Base-by-base conservation (phyloP, 2,113 vertebrate genomes). In the Myotis yumanensis region DNA sequence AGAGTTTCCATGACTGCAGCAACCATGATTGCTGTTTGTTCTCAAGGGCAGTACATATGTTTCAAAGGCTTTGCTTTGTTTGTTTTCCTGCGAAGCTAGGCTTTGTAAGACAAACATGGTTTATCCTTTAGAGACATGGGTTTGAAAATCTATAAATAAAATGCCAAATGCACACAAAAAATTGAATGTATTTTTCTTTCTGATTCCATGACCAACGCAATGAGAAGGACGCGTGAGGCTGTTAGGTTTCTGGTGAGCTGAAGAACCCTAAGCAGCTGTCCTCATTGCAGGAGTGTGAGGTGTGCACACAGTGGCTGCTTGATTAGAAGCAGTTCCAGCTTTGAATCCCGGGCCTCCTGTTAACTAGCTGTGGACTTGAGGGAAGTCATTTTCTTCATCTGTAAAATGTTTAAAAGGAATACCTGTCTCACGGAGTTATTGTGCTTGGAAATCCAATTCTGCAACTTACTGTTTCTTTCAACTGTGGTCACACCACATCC, bases 41-140 rank as follows among this genome's bases (percentile, higher is more conserved):
- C 82, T 73, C 51, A 51, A 71, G 85, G 72, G 17, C 79, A 22
- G 10, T 32, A 37, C 96, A 95, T 93, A 77, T 93, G 94, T 69
- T 86, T 64, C 77, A 46, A 93, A 93, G 91, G 84, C 35, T 90
- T 79, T 46, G 59, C 83, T 68, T 37, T 89, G 73, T 84, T 95
- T 91, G 68, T 89, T 93, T 76, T 37, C 59, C 87, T 64, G 18
- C 5, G 30, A 32, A 73, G 76, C 40, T 8, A 35, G 40, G 86
- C 79, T 94, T 87, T 62, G 80, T 54, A 64, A 77, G 91, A 48
- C 89, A 90, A 97, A 88, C 79, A 32, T 4, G 54, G 17, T 68
- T 73, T 68, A 59, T 51, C n/a, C 57, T 46, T 83, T 43, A 79
- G 52, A 89, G 77, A 87, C 75, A 20, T 1, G 20, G 75, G 89